A percentile compares a stretch with the other conserved stretches of the same genome.
phyloP scores from a whole-genome alignment of 1,140 invertebrate species.

The Lepidurus apus region DNA sequence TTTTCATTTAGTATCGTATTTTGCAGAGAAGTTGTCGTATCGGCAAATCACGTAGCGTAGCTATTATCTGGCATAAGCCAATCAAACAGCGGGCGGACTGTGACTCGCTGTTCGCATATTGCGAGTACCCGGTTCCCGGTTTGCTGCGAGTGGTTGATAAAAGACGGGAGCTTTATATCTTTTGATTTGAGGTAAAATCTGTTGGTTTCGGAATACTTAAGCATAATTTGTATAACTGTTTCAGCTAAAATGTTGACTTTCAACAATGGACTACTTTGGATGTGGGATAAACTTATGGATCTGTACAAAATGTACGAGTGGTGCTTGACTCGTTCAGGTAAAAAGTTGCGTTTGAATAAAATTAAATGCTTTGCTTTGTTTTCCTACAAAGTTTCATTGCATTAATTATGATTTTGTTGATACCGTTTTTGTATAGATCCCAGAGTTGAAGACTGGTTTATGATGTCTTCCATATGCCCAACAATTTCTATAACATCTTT shows the following conservation, averaged over 20 bases:
- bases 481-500: constrained; percentile 65
- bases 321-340: constrained; percentile 29
- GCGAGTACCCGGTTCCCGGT: too few relatives aligned
- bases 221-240: not conserved
- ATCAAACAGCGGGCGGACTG: too few relatives aligned
- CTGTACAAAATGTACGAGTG: constrained; percentile 19
- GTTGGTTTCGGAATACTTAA: too few relatives aligned
- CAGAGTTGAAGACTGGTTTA: constrained; percentile 75
- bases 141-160: too few relatives aligned
- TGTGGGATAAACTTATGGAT: not conserved
- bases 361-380: constrained; percentile 20
- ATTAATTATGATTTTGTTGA: not conserved
- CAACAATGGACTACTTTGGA: not conserved
- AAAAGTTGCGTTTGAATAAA: constrained; percentile 1
- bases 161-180: too few relatives aligned
- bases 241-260: not conserved
- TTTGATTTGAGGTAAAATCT: too few relatives aligned
- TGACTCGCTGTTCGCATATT: too few relatives aligned
- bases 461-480: constrained; percentile 76
- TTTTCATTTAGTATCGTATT: too few relatives aligned
- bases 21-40: too few relatives aligned
- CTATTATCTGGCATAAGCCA: too few relatives aligned
- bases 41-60: too few relatives aligned
- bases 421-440: constrained; percentile 52
- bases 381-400: not conserved